These are phyloP conservation scores for Aporrectodea caliginosa DNA, from an alignment of 1,140 invertebrate species.

Conservation along the genomic window DNA sequence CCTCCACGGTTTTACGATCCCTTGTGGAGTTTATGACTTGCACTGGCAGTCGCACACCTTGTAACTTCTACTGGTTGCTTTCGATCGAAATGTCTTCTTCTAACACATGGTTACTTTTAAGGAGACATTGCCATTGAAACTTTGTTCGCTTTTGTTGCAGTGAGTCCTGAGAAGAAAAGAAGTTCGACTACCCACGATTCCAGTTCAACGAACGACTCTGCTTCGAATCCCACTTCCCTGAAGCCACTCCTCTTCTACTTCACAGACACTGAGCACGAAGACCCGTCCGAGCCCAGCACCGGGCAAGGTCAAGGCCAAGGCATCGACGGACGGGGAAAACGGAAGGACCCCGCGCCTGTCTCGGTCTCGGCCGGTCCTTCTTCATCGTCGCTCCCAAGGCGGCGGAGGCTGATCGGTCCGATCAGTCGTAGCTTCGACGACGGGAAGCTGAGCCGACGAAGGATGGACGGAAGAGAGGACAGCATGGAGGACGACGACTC, in stretches of 20 bases:
- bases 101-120: too few species aligned
- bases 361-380: too few species aligned
- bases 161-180: neutral
- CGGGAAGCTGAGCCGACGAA: constrained; percentile 1
- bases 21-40: too few species aligned
- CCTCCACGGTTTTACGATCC: too few species aligned
- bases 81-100: too few species aligned
- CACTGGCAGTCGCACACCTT: too few species aligned
- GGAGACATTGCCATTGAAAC: too few species aligned
- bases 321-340: neutral
- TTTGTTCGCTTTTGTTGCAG: too few species aligned
- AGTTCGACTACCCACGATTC: neutral
- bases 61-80: too few species aligned
- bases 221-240: neutral
- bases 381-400: neutral
- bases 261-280: neutral
- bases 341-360: neutral
- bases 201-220: neutral
- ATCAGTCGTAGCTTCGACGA: neutral
- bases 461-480: neutral
- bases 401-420: neutral
- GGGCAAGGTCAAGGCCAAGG: neutral
- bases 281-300: neutral
- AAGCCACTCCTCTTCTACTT: neutral
- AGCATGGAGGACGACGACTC: neutral